Evolutionary conservation across 2,113 vertebrate species (phyloP).

Genomic region (Helogale parvula): DNA sequence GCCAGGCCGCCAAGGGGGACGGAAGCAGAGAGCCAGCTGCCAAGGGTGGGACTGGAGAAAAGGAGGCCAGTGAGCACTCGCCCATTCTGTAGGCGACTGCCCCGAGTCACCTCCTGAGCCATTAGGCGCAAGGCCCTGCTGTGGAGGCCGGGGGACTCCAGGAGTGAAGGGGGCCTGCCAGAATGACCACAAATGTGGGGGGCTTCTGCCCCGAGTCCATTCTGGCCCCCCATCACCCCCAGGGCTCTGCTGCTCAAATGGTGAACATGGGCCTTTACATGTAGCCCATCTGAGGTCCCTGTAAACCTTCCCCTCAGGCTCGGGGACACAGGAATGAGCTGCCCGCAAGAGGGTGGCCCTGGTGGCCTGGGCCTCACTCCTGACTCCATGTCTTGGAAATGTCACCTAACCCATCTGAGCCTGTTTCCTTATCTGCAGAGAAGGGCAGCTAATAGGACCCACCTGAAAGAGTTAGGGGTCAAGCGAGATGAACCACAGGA

Average conservation of each 20-base stretch:
- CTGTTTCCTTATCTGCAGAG: not conserved
- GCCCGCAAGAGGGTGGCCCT: not conserved
- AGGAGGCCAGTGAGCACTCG: constrained; percentile 33
- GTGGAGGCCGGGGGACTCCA: not conserved
- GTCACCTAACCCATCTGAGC: not conserved
- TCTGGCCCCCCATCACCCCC: not conserved
- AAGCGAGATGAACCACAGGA: accelerated
- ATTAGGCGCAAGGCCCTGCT: not conserved
- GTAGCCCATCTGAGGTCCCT: not conserved
- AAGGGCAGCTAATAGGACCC: not conserved
- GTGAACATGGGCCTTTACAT: not conserved
- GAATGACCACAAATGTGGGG: not conserved
- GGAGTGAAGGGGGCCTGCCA: not conserved
- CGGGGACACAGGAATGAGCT: not conserved
- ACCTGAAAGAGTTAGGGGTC: not conserved
- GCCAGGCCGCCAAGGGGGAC: constrained; percentile 51
- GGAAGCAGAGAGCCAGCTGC: constrained; percentile 64
- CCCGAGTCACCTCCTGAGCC: not conserved
- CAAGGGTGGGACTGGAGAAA: constrained; percentile 55
- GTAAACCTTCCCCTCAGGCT: not conserved
- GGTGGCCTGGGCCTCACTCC: not conserved
- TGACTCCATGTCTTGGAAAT: not conserved
- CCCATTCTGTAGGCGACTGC: accelerated
- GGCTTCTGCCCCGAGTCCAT: not conserved
- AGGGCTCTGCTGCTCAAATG: not conserved